Percentiles rank a stretch among this genome's conserved stretches.
These are phyloP conservation scores for Meriones psammophilus DNA, from an alignment of 2,797 vertebrate species.

Conservation along the genomic window DNA sequence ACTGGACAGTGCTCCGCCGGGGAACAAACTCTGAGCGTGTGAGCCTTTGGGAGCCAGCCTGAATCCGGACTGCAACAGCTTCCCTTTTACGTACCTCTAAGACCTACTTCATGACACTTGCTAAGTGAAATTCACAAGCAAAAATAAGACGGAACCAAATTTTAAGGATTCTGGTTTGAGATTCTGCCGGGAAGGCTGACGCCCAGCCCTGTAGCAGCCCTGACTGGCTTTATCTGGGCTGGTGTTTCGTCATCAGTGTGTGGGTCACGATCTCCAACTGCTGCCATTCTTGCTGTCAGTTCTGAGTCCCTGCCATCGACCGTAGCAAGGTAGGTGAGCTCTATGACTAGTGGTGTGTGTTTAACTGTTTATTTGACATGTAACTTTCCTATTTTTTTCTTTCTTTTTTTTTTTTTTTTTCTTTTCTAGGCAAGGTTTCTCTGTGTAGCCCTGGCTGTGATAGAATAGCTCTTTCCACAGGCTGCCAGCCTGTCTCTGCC, in stretches of 20 bases:
- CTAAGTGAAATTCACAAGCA: constrained; percentile 38
- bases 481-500: not conserved
- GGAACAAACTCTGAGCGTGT: not conserved
- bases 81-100: not conserved
- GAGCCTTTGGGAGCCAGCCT: not conserved
- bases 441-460: not conserved
- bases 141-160: not conserved
- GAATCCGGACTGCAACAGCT: not conserved
- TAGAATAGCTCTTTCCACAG: not conserved
- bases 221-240: not conserved
- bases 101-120: not conserved
- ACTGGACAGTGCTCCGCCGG: not conserved
- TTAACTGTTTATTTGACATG: not conserved
- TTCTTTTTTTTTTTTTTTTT: not conserved
- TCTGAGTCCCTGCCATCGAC: not conserved
- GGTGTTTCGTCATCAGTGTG: not conserved
- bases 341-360: not conserved
- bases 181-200: not conserved
- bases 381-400: constrained; percentile 10
- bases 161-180: constrained; percentile 26
- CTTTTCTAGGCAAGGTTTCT: not conserved
- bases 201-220: not conserved
- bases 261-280: not conserved
- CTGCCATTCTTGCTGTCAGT: constrained; percentile 35
- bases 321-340: not conserved